Base-by-base conservation (phyloP, 2,797 vertebrate genomes). In the Acipenser transmontanus region DNA sequence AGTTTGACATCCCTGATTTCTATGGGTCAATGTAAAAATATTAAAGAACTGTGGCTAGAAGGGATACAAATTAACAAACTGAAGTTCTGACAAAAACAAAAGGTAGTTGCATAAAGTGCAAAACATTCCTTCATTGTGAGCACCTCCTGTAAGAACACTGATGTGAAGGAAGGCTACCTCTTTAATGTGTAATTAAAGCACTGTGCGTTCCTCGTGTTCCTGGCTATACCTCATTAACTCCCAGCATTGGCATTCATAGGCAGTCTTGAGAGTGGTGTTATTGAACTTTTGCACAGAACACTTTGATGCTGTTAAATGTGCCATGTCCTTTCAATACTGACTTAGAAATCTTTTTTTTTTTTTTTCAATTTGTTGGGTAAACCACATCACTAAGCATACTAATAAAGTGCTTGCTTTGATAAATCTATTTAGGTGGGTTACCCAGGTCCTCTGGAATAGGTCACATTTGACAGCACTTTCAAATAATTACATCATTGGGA, bases 251-350 rank as follows among this genome's bases (percentile, higher is more conserved):
- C 77, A 78, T 74, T 78, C 74, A 73, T 59, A 9, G 68, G 63
- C 66, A 10, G 50, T 5, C 69, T 52, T 78, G 85, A 86, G 72
- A 83, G 78, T 72, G 61, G 72, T 80, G 76, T 81, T 86, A 88
- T 88, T 91, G 86, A 90, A 87, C 81, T 89, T 84, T 85, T 81
- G 80, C 88, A 79, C 74, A 80, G 80, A 90, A 76, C 59, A 72
- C 78, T 86, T 81, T 84, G 80, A 77, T 83, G 77, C 74, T 83
- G 82, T 84, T 85, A 69, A 87, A 74, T 81, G 79, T 82, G 72
- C 81, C 79, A 48, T 85, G 74, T 77, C 77, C 68, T 80, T 80
- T 73, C 68, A 67, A 4, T 63, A 63, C 73, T 62, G 62, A 69
- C 71, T 61, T 69, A 74, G 10, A 69, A 72, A 54, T 72, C 14